These are phyloP conservation scores for Lithosia quadra DNA, from an alignment of 2,888 invertebrate genomes.

Conservation along the genomic window DNA sequence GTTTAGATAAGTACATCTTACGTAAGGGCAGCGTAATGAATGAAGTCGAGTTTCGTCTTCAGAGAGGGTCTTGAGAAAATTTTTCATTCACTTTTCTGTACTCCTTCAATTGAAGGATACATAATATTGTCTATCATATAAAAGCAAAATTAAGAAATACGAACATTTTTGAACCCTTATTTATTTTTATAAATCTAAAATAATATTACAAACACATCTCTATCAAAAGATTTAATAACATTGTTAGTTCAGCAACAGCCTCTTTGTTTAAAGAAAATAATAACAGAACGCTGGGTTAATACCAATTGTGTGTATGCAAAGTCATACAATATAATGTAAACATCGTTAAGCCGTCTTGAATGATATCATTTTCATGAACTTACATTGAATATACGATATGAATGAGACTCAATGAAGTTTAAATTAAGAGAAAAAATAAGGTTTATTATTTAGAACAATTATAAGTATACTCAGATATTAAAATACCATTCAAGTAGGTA, in stretches of 20 bases:
- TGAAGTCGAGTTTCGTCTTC: constrained; percentile 54
- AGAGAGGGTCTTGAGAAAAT: constrained; percentile 14
- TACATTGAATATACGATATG: background rate
- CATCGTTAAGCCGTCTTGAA: constrained; percentile 10
- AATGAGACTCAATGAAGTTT: background rate
- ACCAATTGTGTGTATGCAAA: constrained; percentile 19
- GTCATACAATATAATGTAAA: constrained; percentile 17
- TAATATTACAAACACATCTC: background rate
- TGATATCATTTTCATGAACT: constrained; percentile 12
- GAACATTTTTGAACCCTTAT: background rate
- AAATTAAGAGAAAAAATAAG: background rate
- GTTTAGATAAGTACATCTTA: constrained; percentile 74
- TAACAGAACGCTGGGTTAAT: constrained; percentile 8
- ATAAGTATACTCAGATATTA: background rate
- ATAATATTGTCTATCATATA: constrained; percentile 2
- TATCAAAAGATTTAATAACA: background rate
- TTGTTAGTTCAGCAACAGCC: constrained; percentile 3
- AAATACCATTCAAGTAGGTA: background rate
- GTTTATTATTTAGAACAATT: background rate
- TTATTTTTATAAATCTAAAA: background rate
- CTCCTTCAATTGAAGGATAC: background rate
- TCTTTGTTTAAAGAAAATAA: constrained; percentile 2
- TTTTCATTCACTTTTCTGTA: background rate
- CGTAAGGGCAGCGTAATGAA: constrained; percentile 72
- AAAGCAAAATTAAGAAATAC: background rate